Evolutionary conservation across 1,140 invertebrate genomes (phyloP), one percentile per base, ranked within the genome.

Genomic region (Cardiocondyla obscurior): DNA sequence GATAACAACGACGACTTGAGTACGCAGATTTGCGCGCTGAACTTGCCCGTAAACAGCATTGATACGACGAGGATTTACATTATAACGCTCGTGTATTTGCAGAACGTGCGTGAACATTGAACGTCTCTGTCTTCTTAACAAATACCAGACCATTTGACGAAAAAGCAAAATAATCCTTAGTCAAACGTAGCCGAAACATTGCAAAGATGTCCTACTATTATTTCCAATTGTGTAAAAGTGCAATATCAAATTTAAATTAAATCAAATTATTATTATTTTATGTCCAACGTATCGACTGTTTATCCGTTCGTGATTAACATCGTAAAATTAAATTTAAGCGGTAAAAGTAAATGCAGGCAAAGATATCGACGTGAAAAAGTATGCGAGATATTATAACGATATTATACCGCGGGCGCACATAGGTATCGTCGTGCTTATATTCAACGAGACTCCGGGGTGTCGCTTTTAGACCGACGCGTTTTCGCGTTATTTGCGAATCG

Each of bases 401-500:
- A 36, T 65, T n/a, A n/a, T 14, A 30, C 28, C 25, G 72, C 42
- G 14, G 22, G 14, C 55, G 58, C 44, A 36, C 42, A 64, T 67
- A n/a, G n/a, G n/a, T n/a, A 46, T 81, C 64, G 73, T 60, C 76
- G 69, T 60, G 84, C 69, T 85, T 74, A 82, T 72, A 58, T 25
- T n/a, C n/a, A 83, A 83, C 53, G 30, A 51, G 62, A 70, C 36
- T 39, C 22, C 19, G 57, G 77, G 42, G 60, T 72, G 53, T 73
- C 64, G 85, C 79, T 84, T 77, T 77, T 22, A 70, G 64, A 36
- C 64, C 44, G 67, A 55, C 46, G 65, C n/a, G 60, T 89, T 93
- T 92, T 92, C 84, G 87, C 82, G 87, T 90, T 91, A 90, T 92
- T 93, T 92, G 92, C 88, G 83, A 92, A 92, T 92, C 77, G 84